Evolutionary conservation across 2,888 invertebrate genomes (phyloP), one percentile per base, ranked within the genome.

Genomic region (Cistogaster globosa): DNA sequence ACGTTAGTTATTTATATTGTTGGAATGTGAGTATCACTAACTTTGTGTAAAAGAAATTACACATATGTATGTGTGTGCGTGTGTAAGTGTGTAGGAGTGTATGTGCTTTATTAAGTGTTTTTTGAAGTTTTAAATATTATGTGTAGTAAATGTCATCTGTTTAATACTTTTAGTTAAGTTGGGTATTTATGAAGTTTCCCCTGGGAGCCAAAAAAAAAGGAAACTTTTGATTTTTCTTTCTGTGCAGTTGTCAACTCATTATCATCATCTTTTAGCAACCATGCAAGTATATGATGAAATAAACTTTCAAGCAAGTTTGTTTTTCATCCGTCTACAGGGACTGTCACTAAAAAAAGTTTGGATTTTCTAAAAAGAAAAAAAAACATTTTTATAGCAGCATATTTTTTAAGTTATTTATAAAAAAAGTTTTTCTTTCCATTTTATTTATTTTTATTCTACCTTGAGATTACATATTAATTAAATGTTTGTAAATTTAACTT

Each of bases 101-200:
- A 18, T 45, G 45, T 45, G 4, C 14, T 11, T 14, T 12, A 4
- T 12, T 45, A 14, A 45, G 45, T 48, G 8, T 72, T 53, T 22
- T 75, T 69, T 58, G 32, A 74, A 79, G 74, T 75, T 75, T 79
- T 74, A 83, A 78, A 78, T 78, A 68, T 78, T 55, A 60, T 55
- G 58, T 65, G 72, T 75, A 75, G 82, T 79, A 85, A 85, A 75
- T 79, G 85, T 82, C 84, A 84, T 72, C 84, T 84, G 81, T 68
- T 81, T 82, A 85, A 82, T 79, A 77, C 85, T 85, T 85, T 84
- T 72, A 77, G 84, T 81, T 82, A 75, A 82, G 74, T 85, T 82
- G 36, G 78, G 71, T 85, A 85, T 85, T 82, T 82, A 78, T 82
- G 74, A 85, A 85, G 63, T 71, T 65, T 78, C 85, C 62, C 45